Evolutionary conservation across 2,797 vertebrate genomes (phyloP), one percentile per base, ranked within the genome.

Genomic region (Tinamus major): DNA sequence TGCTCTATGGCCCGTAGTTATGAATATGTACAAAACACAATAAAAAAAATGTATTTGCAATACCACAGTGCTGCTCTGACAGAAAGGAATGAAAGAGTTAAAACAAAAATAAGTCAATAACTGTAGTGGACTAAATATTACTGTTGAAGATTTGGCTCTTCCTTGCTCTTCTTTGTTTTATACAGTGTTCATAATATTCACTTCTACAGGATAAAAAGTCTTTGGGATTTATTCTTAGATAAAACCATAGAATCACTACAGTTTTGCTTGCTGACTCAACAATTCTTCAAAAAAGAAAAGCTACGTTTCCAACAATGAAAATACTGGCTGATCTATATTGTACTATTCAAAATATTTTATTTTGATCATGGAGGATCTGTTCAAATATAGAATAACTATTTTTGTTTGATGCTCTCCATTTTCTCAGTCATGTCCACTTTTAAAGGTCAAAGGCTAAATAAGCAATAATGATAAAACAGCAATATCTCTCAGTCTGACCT

Each of bases 371-470:
- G 24, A 48, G 42, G 5, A 26, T 51, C 13, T 74, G 63, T 42
- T 76, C 24, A 83, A 75, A 37, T 48, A 65, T 4, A 72, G 29
- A 68, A 67, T 31, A 4, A 26, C 3, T 58, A 51, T 41, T 55
- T 84, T 56, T 46, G 13, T 35, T 42, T 74, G 3, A 16, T 44
- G 6, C 53, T 24, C 33, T 77, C 27, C 27, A 6, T 79, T 94
- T 93, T 93, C 35, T 71, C 20, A 68, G 35, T 41, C 33, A 55
- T 58, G 23, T 68, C 33, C 7, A 10, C 79, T 91, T 24, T 17
- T 33, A 63, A 85, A 90, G 44, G 31, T 74, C 69, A 89, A 94
- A 89, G 33, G 37, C n/a, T 85, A 89, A 91, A 70, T 13, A 90
- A 64, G 6, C 5, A 71, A 6, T 53, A 76, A 70, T 1, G 2